Evolutionary conservation across 2,888 invertebrate genomes (phyloP).

Genomic region (Terebella lapidaria): DNA sequence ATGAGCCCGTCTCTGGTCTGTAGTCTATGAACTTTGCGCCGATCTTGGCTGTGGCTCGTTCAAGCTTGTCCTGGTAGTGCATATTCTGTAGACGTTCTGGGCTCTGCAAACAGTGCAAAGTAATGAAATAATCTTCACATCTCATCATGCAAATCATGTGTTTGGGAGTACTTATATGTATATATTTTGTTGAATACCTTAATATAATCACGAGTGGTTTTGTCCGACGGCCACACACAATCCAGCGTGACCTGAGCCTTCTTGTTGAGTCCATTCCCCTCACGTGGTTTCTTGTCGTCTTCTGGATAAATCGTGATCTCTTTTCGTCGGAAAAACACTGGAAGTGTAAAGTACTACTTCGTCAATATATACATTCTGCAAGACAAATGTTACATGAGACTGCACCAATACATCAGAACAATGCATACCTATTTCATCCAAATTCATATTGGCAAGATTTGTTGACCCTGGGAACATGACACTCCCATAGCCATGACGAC

Average conservation of each 20-base stretch:
- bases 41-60: slow-evolving; percentile 78
- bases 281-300: slow-evolving; percentile 81
- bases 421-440: slow-evolving; percentile 79
- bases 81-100: slow-evolving; percentile 69
- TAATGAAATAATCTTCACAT: background rate
- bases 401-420: no score
- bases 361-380: background rate
- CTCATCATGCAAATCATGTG: no score
- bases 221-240: slow-evolving; percentile 89
- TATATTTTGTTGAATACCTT: no score
- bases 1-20: slow-evolving; percentile 89
- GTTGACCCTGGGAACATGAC: slow-evolving; percentile 78
- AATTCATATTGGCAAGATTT: slow-evolving; percentile 77
- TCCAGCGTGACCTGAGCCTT: slow-evolving; percentile 83
- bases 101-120: background rate
- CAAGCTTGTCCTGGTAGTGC: slow-evolving; percentile 80
- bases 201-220: slow-evolving; percentile 63
- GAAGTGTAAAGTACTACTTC: slow-evolving; percentile 13
- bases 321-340: slow-evolving; percentile 87
- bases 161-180: no score
- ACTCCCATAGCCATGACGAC: slow-evolving; percentile 84
- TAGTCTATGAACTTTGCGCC: slow-evolving; percentile 90
- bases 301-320: slow-evolving; percentile 91
- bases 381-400: no score
- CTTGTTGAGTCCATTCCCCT: slow-evolving; percentile 83